Evolutionary conservation across 2,113 vertebrate species (phyloP), one percentile per base, ranked within the genome.

Genomic region (Fregata magnificens): DNA sequence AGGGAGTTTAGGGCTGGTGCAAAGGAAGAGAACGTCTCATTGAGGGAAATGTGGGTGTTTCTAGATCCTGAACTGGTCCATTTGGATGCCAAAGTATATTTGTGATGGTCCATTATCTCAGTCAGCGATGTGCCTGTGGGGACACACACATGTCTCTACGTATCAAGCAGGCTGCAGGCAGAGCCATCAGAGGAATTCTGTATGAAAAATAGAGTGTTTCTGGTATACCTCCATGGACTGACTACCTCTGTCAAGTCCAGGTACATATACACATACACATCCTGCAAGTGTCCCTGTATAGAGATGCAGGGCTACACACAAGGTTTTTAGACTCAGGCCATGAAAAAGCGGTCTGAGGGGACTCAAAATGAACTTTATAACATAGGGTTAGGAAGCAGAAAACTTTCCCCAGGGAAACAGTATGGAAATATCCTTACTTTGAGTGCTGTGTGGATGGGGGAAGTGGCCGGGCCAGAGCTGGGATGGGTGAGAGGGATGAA

Each of bases 401-500:
- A 66, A 28, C 6, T 36, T 79, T 69, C 29, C 19, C 28, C 10
- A 4, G 38, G 28, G 55, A 88, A 92, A 86, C 0, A 0, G 29
- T 12, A 34, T 8, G 26, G 50, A 85, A 90, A 87, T 59, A 7
- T 21, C 70, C n/a, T 89, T 65, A 16, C 5, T 85, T 40, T 44
- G 70, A 20, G 22, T 67, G 59, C 32, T 87, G n/a, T 44, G 31
- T 74, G 86, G 7, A 63, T 28, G 62, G 20, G 61, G 18, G 25
- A 88, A 81, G 80, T 0, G 0, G 31, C 67, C 16, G 16, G 72
- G 47, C 26, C 67, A 40, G 67, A 84, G 74, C 36, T 85, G 76
- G n/a, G 24, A 20, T 63, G 80, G 47, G 34, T 87, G 61, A 84
- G 59, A 90, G 31, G 73, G 50, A 79, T 83, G 81, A 94, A 96